Base-by-base conservation (phyloP, 37 sponge, comb jelly and placozoan genomes). In the Oopsacas minuta region DNA sequence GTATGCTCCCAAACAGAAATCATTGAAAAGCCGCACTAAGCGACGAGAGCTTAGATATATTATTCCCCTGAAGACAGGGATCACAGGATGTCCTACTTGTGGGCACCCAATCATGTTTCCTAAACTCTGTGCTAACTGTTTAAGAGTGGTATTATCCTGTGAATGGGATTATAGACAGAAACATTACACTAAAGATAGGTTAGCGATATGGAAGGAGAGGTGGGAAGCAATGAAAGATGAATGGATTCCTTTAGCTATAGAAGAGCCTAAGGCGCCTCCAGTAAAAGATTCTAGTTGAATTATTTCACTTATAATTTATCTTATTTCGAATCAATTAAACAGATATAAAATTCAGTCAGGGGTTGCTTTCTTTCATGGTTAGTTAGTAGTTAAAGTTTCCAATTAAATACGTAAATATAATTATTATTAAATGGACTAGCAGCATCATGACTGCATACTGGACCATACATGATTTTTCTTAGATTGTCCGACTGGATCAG, bases 61-160 rank as follows among this genome's bases (percentile, higher is more conserved):
- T 34, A 3, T 61, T 34, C 75, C 75, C 22, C 75, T 61, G 17
- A 61, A 61, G 1, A 20, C 75, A 12, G 75, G 75, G 75, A 61
- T 61, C 22, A 61, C 75, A 3, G 75, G 75, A 61, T 61, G 75
- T 61, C 75, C 75, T 34, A 25, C 75, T 5, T 61, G 75, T 34
- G 75, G 75, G 28, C 75, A 61, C 75, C 75, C 75, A 12, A 61
- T 61, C 75, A 61, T 61, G 75, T 61, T 61, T 34, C 75, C 75
- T 3, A 61, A 34, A 34, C 30, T 61, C 20, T 61, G 75, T 12
- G 75, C 32, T 5, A 61, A 61, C 30, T 61, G 75, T 61, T 34
- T 61, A 3, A 61, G 75, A n/a, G 22, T 25, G 5, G 75, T 12
- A 34, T 25, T 61, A 3, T 3, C 75, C 5, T 34, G 75, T 3